Percentiles rank a stretch among this genome's conserved stretches.
Evolutionary conservation across 1,140 invertebrate species (phyloP).

Genomic region (Zaprionus davidi): DNA sequence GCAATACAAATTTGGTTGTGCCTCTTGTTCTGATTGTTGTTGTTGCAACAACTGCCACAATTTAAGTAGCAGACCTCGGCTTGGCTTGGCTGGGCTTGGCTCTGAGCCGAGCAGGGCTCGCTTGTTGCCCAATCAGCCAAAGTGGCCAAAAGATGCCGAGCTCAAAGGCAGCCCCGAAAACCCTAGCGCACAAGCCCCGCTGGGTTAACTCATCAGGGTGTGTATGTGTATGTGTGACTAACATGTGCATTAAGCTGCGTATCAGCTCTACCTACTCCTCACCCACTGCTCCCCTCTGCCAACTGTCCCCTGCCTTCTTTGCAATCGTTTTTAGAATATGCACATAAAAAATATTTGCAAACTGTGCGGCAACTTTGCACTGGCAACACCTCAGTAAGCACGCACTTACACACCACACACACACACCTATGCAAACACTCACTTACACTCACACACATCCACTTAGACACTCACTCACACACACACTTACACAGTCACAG

Average conservation of each 20-base stretch:
- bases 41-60: slow-evolving; percentile 1
- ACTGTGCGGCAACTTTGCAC: slow-evolving; percentile 42
- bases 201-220: slow-evolving; percentile 24
- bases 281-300: neutral
- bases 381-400: slow-evolving; percentile 39
- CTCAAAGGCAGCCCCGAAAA: slow-evolving; percentile 5
- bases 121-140: slow-evolving; percentile 61
- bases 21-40: slow-evolving; percentile 7
- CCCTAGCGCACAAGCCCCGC: neutral
- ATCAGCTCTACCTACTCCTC: neutral
- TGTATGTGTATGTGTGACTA: neutral
- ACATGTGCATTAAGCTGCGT: slow-evolving; percentile 16
- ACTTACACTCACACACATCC: slow-evolving; percentile 5
- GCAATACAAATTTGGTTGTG: slow-evolving; percentile 25
- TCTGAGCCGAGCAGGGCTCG: slow-evolving; percentile 2
- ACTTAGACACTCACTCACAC: slow-evolving; percentile 4
- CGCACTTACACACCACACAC: slow-evolving; percentile 22
- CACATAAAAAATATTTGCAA: slow-evolving; percentile 49
- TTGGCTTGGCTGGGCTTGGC: neutral
- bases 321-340: slow-evolving; percentile 27
- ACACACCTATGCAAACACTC: slow-evolving; percentile 25
- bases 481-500: slow-evolving; percentile 16
- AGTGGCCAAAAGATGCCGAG: slow-evolving; percentile 44
- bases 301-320: no score
- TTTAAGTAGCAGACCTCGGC: neutral